Evolutionary conservation across 2,113 vertebrate genomes (phyloP).

Genomic region (Morone saxatilis): DNA sequence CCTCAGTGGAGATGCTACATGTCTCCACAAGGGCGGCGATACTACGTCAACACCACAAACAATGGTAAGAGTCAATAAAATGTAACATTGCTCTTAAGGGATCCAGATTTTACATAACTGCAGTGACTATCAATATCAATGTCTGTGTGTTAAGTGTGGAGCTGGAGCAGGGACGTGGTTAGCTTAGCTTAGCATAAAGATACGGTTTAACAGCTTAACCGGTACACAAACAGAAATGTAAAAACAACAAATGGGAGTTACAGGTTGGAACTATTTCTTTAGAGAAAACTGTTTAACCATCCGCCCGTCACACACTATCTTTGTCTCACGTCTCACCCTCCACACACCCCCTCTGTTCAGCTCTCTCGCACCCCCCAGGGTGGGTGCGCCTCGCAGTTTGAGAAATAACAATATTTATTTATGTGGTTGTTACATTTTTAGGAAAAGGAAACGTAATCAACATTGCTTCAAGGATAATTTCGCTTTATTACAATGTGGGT

Average conservation of each 20-base stretch:
- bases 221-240: too few species aligned
- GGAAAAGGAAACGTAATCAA: neutral
- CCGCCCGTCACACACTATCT: neutral
- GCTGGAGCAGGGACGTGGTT: neutral
- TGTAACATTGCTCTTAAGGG: neutral
- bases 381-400: neutral
- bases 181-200: neutral
- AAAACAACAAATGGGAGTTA: too few species aligned
- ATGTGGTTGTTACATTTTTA: neutral
- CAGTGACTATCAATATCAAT: neutral
- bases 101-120: neutral
- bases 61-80: slow-evolving; percentile 87
- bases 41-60: slow-evolving; percentile 96
- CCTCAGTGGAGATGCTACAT: slow-evolving; percentile 96
- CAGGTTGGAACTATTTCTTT: too few species aligned
- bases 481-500: neutral
- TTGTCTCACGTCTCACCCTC: neutral
- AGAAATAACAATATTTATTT: neutral
- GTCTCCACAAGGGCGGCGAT: slow-evolving; percentile 94
- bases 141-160: neutral
- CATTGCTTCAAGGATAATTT: neutral
- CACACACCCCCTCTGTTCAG: neutral
- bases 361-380: too few species aligned
- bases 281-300: too few species aligned
- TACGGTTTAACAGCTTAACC: too few species aligned